These are phyloP conservation scores for Callopanchax toddi DNA, from an alignment of 2,113 vertebrate species.

Conservation along the genomic window DNA sequence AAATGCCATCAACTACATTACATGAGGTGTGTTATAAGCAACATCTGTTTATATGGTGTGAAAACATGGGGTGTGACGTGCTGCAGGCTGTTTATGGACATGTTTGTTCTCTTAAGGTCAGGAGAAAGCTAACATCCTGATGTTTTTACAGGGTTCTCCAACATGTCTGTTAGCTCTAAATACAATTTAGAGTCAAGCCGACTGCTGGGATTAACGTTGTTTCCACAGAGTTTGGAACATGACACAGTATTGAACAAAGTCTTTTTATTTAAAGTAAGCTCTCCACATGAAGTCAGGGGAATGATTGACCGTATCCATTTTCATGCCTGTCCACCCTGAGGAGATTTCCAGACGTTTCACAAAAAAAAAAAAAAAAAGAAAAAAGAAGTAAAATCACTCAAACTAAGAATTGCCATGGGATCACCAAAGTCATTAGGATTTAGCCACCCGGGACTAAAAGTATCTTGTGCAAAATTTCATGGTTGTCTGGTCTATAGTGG, in stretches of 20 bases:
- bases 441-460: slow-evolving; percentile 4
- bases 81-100: no score
- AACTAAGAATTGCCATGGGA: background rate
- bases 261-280: background rate
- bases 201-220: background rate
- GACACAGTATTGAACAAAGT: background rate
- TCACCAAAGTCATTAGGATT: slow-evolving; percentile 1
- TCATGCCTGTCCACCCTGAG: background rate
- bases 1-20: no score
- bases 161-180: background rate
- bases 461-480: slow-evolving; percentile 8
- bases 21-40: no score
- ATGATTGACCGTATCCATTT: slow-evolving; percentile 2
- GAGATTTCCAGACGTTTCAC: background rate
- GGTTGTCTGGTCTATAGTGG: background rate
- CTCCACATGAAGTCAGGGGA: background rate
- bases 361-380: background rate
- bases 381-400: background rate
- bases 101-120: background rate
- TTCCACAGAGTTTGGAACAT: background rate
- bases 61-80: no score
- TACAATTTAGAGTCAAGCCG: background rate
- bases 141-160: background rate
- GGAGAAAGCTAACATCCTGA: background rate
- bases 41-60: no score